Evolutionary conservation across 1,140 invertebrate genomes (phyloP).

Genomic region (Eulimnadia texana): DNA sequence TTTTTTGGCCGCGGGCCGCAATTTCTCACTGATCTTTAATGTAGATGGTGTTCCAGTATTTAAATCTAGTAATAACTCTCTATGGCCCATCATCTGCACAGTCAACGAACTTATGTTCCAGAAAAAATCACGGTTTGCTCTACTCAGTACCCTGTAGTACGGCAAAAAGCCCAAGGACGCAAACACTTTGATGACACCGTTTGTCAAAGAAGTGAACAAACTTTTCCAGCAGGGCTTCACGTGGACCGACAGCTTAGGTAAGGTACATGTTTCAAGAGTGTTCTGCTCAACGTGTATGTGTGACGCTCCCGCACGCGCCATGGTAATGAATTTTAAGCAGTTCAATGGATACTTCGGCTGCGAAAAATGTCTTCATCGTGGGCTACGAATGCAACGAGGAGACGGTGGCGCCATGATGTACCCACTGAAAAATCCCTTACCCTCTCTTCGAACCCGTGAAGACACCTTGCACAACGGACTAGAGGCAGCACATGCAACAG

Average conservation of each 20-base stretch:
- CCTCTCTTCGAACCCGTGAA: not conserved
- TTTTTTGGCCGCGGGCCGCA: no score
- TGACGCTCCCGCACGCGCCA: not conserved
- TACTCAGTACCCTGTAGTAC: not conserved
- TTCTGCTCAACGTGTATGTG: not conserved
- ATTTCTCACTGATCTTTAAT: not conserved
- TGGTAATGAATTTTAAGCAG: not conserved
- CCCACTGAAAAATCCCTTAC: not conserved
- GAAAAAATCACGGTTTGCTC: not conserved
- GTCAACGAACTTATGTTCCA: not conserved
- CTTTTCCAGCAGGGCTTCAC: not conserved
- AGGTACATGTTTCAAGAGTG: not conserved
- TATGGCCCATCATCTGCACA: not conserved
- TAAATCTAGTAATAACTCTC: not conserved
- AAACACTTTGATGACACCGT: not conserved
- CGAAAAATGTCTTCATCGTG: not conserved
- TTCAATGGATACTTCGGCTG: not conserved
- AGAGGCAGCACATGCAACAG: not conserved
- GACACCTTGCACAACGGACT: not conserved
- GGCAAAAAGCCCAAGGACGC: not conserved
- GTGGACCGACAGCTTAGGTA: not conserved
- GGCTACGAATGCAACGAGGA: not conserved
- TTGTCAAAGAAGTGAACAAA: not conserved
- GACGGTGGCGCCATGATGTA: not conserved
- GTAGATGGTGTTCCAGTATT: not conserved